Conservation (phyloP, 2,113 vertebrate species). For the Sclerurus mexicanus region DNA sequence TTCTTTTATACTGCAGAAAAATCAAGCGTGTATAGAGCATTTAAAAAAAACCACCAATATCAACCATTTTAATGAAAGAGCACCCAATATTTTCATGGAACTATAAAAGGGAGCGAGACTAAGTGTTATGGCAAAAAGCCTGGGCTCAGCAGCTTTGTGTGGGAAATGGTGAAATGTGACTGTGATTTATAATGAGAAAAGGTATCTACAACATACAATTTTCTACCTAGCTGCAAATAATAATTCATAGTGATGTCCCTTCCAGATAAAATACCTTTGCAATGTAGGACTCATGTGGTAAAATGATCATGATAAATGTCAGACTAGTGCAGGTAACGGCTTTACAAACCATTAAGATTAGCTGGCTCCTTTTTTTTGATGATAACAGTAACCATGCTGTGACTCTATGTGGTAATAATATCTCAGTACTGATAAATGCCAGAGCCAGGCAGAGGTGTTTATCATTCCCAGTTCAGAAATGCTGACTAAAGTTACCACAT, state of each 20-base stretch:
- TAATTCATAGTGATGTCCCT: slow-evolving; percentile 98
- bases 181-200: slow-evolving; percentile 97
- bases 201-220: slow-evolving; percentile 99
- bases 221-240: slow-evolving; percentile 98
- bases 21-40: slow-evolving; percentile 11
- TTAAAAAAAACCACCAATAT: slow-evolving; percentile 43
- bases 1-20: slow-evolving; percentile 44
- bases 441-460: slow-evolving; percentile 79
- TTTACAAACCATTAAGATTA: slow-evolving; percentile 98
- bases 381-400: slow-evolving; percentile 84
- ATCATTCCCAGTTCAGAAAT: slow-evolving; percentile 83
- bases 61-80: slow-evolving; percentile 75
- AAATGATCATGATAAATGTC: slow-evolving; percentile 98
- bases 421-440: slow-evolving; percentile 85
- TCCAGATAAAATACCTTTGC: slow-evolving; percentile 94
- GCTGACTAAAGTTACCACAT: slow-evolving; percentile 87
- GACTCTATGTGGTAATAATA: slow-evolving; percentile 88
- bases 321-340: slow-evolving; percentile 94
- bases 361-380: slow-evolving; percentile 80
- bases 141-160: slow-evolving; percentile 93
- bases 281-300: slow-evolving; percentile 84
- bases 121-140: slow-evolving; percentile 74
- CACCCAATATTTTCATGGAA: slow-evolving; percentile 74
- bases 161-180: slow-evolving; percentile 90
- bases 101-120: slow-evolving; percentile 64